Conservation (phyloP, 2,797 vertebrate genomes). For the Lerista edwardsae region DNA sequence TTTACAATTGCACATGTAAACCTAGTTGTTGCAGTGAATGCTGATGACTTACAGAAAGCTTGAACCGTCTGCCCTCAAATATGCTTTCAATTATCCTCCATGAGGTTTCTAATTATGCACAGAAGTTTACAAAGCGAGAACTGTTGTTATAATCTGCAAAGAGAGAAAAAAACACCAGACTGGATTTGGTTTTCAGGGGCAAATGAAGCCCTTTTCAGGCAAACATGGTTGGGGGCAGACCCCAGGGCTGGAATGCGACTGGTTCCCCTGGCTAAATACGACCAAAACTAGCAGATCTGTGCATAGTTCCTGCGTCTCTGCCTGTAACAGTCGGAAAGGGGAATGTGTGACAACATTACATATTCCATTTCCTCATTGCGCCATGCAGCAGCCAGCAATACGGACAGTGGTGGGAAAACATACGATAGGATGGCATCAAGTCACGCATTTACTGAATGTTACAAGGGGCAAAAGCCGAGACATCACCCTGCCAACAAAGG, state of each 20-base stretch:
- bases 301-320: too few relatives aligned
- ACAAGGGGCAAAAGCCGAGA: not conserved
- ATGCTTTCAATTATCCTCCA: slow-evolving; percentile 7
- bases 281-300: too few relatives aligned
- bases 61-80: not conserved
- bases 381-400: not conserved
- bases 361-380: too few relatives aligned
- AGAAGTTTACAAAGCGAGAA: slow-evolving; percentile 4
- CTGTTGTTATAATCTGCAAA: not conserved
- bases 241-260: too few relatives aligned
- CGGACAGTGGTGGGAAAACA: not conserved
- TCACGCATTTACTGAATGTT: not conserved
- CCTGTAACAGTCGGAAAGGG: too few relatives aligned
- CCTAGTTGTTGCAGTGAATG: not conserved
- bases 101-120: slow-evolving; percentile 23
- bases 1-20: not conserved
- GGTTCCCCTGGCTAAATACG: too few relatives aligned
- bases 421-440: not conserved
- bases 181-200: not conserved
- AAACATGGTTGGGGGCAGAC: too few relatives aligned
- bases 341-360: too few relatives aligned
- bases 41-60: not conserved
- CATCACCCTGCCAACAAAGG: too few relatives aligned
- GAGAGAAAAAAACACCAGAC: not conserved
- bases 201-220: too few relatives aligned